Percentiles rank a stretch among this genome's conserved stretches.
Conservation (phyloP, 2,113 vertebrate genomes). For the Callipepla californica region DNA sequence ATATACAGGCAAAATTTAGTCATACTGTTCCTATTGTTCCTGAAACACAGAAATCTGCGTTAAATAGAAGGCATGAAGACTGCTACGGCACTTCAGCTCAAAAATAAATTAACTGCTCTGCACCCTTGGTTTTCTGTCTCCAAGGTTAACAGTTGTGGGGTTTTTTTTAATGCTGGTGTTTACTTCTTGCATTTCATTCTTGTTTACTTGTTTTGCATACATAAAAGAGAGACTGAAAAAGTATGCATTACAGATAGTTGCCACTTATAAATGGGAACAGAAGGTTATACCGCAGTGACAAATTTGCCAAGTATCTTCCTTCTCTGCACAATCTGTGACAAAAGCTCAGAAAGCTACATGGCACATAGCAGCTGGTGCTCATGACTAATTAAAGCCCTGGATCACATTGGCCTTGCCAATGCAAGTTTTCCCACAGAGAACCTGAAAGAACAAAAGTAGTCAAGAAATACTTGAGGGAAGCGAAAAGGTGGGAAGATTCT, state of each 20-base stretch:
- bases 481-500: neutral
- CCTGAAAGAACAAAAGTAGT: neutral
- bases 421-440: neutral
- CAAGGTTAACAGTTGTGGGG: neutral
- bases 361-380: neutral
- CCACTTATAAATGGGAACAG: neutral
- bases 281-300: neutral
- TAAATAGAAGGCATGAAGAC: neutral
- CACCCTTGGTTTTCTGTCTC: neutral
- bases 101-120: constrained; percentile 2
- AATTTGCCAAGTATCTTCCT: neutral
- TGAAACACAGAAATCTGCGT: neutral
- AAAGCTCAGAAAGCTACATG: neutral
- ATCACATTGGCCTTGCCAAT: neutral
- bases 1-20: rapidly evolving
- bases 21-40: neutral
- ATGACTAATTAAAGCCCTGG: neutral
- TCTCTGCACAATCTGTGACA: neutral
- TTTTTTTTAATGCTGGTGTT: neutral
- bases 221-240: neutral
- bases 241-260: neutral
- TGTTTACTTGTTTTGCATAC: neutral
- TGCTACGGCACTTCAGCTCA: neutral
- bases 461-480: neutral
- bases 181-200: neutral